Evolutionary conservation across 2,888 invertebrate genomes (phyloP).

Genomic region (Caenorhabditis doughertyi): DNA sequence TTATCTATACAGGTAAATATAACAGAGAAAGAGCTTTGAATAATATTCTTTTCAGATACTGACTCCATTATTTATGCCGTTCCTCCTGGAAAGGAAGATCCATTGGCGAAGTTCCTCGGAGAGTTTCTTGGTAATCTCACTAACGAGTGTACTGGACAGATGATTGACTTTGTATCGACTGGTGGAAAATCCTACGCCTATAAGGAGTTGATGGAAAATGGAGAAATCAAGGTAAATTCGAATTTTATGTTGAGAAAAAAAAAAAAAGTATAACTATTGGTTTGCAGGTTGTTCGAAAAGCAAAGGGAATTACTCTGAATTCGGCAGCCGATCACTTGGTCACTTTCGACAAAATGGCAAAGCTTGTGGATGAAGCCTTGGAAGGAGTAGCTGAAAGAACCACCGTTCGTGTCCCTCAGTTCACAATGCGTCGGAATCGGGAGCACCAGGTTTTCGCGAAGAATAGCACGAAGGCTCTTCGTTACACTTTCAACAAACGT

Average conservation of each 20-base stretch:
- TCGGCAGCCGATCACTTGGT: background rate
- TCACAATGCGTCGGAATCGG: background rate
- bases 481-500: background rate
- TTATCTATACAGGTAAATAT: background rate
- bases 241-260: too few relatives aligned
- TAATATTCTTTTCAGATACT: too few relatives aligned
- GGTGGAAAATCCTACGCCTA: too few relatives aligned
- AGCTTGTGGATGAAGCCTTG: conserved; percentile 13
- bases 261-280: background rate
- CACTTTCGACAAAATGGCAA: conserved; percentile 1
- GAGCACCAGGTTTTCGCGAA: background rate
- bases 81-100: too few relatives aligned
- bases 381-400: background rate
- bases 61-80: too few relatives aligned
- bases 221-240: background rate
- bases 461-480: background rate
- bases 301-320: conserved; percentile 10
- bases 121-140: too few relatives aligned
- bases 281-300: background rate
- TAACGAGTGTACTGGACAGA: too few relatives aligned
- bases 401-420: background rate
- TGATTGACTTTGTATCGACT: too few relatives aligned
- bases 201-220: too few relatives aligned
- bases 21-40: too few relatives aligned
- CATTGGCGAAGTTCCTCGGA: too few relatives aligned